Base-by-base conservation (phyloP, 2,888 invertebrate genomes). In the Acrocyrtus sp. region DNA sequence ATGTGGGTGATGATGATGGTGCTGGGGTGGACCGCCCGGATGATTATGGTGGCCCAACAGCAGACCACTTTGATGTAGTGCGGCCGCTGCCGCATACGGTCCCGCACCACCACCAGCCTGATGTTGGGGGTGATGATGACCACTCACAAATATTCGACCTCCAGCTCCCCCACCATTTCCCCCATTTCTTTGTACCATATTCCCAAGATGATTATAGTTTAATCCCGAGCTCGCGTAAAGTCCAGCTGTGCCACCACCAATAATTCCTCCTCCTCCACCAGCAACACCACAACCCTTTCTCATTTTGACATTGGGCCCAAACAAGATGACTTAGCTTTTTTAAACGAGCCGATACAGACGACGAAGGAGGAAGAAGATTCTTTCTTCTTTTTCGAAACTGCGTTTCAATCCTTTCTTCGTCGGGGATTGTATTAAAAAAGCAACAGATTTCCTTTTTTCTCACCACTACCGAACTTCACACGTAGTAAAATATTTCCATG, bases 211-310 rank as follows among this genome's bases (percentile, higher is more conserved):
- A 43, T 43, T 15, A 43, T 43, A 17, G 17, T 17, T 15, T 43
- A 43, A 17, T 17, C n/a, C n/a, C n/a, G n/a, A n/a, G n/a, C 29
- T 27, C 1, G 24, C 24, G 41, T 53, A 68, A 34, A 68, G 48
- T 21, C 65, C 65, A 47, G 54, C 29, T n/a, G n/a, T n/a, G n/a
- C n/a, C n/a, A n/a, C n/a, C n/a, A 17, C 43, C 43, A 17, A n/a
- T n/a, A n/a, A n/a, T n/a, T n/a, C n/a, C n/a, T n/a, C n/a, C 43
- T 17, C n/a, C n/a, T n/a, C n/a, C n/a, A 15, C 69, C 56, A 39
- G 45, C 48, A 22, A 63, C 65, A 47, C 69, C 74, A 48, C 56
- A 72, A 47, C 77, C 74, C 27, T 74, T 66, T 62, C 75, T 70
- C 75, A 75, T 75, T 47, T 43, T 76, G 63, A 63, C 74, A 69